A percentile compares a stretch with the other conserved stretches of the same genome.
These are phyloP conservation scores for Nibea albiflora DNA, from an alignment of 2,113 vertebrate genomes.

Conservation along the genomic window DNA sequence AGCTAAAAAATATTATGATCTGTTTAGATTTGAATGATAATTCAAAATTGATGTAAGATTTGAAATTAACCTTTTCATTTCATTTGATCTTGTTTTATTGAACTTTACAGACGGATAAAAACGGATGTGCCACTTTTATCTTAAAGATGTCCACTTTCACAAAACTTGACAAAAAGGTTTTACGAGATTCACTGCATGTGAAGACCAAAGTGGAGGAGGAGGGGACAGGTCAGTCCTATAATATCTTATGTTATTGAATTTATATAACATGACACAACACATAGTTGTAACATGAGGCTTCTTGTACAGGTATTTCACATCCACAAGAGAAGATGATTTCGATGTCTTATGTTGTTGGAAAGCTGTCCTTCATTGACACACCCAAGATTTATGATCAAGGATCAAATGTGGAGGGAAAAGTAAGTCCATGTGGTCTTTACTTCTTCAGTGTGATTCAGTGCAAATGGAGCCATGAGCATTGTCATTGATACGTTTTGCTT, in stretches of 20 bases:
- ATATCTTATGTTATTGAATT: not conserved
- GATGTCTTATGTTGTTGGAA: slow-evolving; percentile 71
- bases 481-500: not conserved
- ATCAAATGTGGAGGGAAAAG: slow-evolving; percentile 71
- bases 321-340: accelerated
- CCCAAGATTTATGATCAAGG: slow-evolving; percentile 67
- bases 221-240: slow-evolving; percentile 72
- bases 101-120: slow-evolving; percentile 44
- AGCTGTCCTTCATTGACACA: slow-evolving; percentile 68
- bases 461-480: not conserved
- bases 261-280: not conserved
- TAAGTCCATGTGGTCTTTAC: slow-evolving; percentile 18
- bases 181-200: not conserved
- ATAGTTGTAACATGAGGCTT: slow-evolving; percentile 8
- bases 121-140: slow-evolving; percentile 66
- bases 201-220: slow-evolving; percentile 62
- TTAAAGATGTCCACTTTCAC: slow-evolving; percentile 60
- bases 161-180: not conserved
- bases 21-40: too few species aligned
- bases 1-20: too few species aligned
- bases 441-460: not conserved
- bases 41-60: too few species aligned
- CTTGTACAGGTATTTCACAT: slow-evolving; percentile 41
- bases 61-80: not conserved
- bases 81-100: not conserved